Base-by-base conservation (phyloP, 2,888 invertebrate genomes). In the Neuroscelio doddi region DNA sequence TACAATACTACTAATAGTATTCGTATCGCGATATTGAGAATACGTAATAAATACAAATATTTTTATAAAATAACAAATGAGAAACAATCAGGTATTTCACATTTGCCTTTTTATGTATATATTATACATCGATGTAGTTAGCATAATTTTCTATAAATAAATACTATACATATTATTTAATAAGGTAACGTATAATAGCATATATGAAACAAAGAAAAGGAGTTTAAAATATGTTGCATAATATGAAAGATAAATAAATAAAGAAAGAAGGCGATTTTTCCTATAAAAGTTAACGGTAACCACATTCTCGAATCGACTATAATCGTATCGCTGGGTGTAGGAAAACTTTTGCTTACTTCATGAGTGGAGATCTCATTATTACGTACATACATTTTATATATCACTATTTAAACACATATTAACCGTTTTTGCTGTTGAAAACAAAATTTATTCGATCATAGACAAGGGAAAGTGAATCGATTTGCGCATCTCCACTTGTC, bases 61-160 rank as follows among this genome's bases (percentile, higher is more conserved):
- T 81, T 81, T 81, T 81, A 76, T 80, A 81, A 78, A 74, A 69
- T 75, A 73, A 71, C 64, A 71, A 50, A 72, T 59, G 67, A 64
- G 41, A 45, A 73, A 73, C 66, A 71, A 79, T 82, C 83, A 79
- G 81, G 80, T 82, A 82, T 81, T 80, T 81, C 82, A 83, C 83
- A 79, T 83, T 83, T 83, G 83, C 82, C 83, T 83, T 83, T 81
- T 79, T 79, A 81, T 83, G 81, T 83, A 82, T 75, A 83, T 83
- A 82, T 80, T 83, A 82, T 73, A 83, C 80, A 81, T 80, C 70
- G 77, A 78, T 78, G 77, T 82, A 83, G 80, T 75, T 83, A 82
- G 80, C 70, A 74, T 80, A 82, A 83, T 83, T 83, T 83, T 81
- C 77, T 81, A 82, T 81, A 79, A 71, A 76, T 71, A 69, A 52